Percentiles rank a stretch among this genome's conserved stretches.
Conservation (phyloP, 2,888 invertebrate genomes). For the Epinotia brunnichana region DNA sequence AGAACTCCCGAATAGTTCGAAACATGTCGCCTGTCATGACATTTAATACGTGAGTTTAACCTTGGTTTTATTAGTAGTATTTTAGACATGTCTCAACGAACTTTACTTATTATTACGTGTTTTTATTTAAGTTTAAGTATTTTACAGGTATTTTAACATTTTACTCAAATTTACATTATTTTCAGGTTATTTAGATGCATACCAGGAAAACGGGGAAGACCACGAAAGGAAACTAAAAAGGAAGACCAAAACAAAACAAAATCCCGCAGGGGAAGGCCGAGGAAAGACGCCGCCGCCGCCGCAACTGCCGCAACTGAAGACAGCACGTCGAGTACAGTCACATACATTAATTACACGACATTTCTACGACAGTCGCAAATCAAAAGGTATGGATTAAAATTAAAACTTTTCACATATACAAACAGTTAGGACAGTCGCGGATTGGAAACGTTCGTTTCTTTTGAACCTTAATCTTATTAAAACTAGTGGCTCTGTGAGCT, state of each 20-base stretch:
- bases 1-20: no score
- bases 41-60: no score
- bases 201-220: conserved; percentile 7
- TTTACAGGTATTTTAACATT: no score
- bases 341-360: background rate
- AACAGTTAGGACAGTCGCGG: no score
- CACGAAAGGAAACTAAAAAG: background rate
- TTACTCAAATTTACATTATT: background rate
- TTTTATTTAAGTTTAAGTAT: no score
- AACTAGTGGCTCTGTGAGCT: no score
- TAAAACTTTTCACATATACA: background rate
- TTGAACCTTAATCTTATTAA: no score
- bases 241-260: background rate
- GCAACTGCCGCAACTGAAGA: background rate
- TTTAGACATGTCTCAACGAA: no score
- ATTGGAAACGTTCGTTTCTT: no score
- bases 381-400: background rate
- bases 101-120: no score
- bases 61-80: no score
- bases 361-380: conserved; percentile 10
- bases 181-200: background rate
- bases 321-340: background rate
- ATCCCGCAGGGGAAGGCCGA: conserved; percentile 6
- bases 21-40: no score
- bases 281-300: background rate